Evolutionary conservation across 2,113 vertebrate species (phyloP), one percentile per base, ranked within the genome.

Genomic region (Bungarus multicinctus): DNA sequence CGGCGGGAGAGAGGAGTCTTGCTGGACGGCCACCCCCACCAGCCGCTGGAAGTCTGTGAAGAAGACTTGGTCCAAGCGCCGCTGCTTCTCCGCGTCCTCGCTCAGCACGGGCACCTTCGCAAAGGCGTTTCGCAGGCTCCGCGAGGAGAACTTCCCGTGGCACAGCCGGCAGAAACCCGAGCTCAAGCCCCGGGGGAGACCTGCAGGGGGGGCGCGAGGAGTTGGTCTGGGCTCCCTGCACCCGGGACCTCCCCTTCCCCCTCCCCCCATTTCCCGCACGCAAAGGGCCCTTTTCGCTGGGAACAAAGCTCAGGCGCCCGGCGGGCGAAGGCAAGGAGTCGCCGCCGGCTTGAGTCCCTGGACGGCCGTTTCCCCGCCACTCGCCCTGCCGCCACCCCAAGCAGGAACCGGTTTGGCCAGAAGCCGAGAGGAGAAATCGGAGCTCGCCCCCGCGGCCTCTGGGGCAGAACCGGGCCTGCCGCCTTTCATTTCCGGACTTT

Each of bases 121-220:
- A 0, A 99, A 99, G 25, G 98, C 98, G n/a, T 98, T 97, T 0
- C 98, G 98, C 87, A 99, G 97, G 93, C 98, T 98, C 95, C 98
- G 96, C 0, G 98, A 97, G 2, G 99, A 99, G 94, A 99, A 99
- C 96, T 98, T 99, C 0, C 99, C 99, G 0, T 99, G 99, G 97
- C 99, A 99, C 47, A 99, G 98, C 14, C 99, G 98, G 87, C 99
- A 99, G 92, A 98, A 95, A 0, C 98, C 98, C 0, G 98, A 97
- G 93, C 98, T 97, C 27, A 98, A 89, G 4, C 97, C 90, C 88
- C 98, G 93, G 93, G 97, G 95, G 0, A 95, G 60, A 53, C 97
- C 98, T 99, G 89, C 55, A 96, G 50, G 8, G 3, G 90, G 6
- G 39, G 91, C 43, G 34, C 69, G 0, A 0, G 1, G 25, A 0